A percentile compares a stretch with the other conserved stretches of the same genome.
phyloP scores from a whole-genome alignment of 2,113 vertebrate species.

The Spermophilus dauricus region DNA sequence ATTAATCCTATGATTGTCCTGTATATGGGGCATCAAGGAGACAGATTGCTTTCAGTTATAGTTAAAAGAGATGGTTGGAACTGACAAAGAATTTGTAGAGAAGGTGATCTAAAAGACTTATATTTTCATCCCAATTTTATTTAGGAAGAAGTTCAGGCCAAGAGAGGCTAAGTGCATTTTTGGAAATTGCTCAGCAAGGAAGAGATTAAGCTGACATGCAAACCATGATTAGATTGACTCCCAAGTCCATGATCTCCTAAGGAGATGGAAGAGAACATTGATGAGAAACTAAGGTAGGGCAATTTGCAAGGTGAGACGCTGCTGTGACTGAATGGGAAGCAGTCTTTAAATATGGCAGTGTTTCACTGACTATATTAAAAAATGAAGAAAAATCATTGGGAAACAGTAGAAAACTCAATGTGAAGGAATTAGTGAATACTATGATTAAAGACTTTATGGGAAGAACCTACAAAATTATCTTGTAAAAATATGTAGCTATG shows the following conservation, averaged over 20 bases:
- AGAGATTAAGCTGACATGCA: background rate
- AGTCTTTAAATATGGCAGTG: background rate
- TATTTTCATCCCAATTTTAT: conserved; percentile 4
- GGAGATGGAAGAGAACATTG: background rate
- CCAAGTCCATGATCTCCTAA: background rate
- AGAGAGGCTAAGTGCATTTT: background rate
- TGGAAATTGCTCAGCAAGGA: background rate
- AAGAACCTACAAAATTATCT: background rate
- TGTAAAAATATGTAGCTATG: background rate
- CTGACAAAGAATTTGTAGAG: background rate
- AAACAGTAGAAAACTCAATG: background rate
- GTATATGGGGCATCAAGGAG: background rate
- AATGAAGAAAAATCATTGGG: background rate
- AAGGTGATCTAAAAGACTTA: background rate
- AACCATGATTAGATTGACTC: background rate
- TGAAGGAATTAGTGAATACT: background rate
- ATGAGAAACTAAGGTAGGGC: background rate
- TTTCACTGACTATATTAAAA: background rate
- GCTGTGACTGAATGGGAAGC: background rate
- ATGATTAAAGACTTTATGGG: background rate
- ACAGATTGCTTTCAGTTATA: background rate
- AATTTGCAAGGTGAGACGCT: background rate
- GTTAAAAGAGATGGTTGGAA: background rate
- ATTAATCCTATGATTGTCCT: too few relatives aligned
- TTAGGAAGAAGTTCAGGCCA: background rate